Evolutionary conservation across 2,797 vertebrate species (phyloP).

Genomic region (Sus cebifrons): DNA sequence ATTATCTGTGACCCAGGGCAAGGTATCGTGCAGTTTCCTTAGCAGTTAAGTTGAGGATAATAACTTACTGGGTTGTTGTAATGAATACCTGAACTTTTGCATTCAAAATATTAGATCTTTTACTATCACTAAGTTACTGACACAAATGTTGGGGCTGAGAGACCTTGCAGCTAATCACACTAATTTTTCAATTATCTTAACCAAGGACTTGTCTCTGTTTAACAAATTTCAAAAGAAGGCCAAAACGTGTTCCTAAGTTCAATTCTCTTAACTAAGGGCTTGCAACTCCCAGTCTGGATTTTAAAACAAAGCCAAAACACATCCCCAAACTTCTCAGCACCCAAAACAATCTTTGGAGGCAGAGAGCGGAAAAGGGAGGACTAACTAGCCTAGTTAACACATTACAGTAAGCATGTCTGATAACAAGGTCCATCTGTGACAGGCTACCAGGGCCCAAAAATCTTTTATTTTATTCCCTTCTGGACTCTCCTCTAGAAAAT

Average conservation of each 20-base stretch:
- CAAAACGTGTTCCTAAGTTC: constrained; percentile 27
- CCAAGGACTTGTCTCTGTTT: neutral
- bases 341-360: constrained; percentile 13
- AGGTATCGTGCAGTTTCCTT: neutral
- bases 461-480: neutral
- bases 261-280: neutral
- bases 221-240: neutral
- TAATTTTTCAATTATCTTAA: constrained; percentile 6
- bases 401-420: neutral
- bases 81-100: constrained; percentile 12
- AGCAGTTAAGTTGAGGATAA: neutral
- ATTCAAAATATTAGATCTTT: neutral
- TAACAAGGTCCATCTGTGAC: constrained; percentile 60
- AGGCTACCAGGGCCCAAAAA: neutral
- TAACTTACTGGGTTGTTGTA: neutral
- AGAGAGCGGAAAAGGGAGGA: neutral
- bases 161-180: neutral
- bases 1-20: neutral
- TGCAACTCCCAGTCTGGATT: neutral
- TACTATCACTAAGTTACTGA: constrained; percentile 30
- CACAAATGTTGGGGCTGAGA: neutral
- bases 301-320: constrained; percentile 62
- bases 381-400: neutral
- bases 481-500: neutral
- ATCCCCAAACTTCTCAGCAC: neutral